phyloP scores from a whole-genome alignment of 2,888 invertebrate genomes.

The Lapara coniferarum region DNA sequence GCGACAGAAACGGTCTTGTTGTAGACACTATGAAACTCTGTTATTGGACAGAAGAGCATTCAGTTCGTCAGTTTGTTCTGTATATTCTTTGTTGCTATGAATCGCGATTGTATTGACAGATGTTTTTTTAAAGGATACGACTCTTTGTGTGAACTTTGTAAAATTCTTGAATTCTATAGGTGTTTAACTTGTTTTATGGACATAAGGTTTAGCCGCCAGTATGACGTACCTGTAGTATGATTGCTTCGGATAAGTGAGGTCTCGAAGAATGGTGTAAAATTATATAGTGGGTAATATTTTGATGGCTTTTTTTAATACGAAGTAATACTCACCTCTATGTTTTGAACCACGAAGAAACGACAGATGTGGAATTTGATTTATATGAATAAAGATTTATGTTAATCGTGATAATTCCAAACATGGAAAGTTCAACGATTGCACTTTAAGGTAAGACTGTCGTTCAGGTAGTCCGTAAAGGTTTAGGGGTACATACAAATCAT shows the following conservation, averaged over 20 bases:
- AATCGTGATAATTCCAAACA: too few relatives aligned
- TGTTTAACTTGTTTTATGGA: slow-evolving; percentile 22
- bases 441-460: too few relatives aligned
- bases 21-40: slow-evolving; percentile 77
- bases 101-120: slow-evolving; percentile 73
- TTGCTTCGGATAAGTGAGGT: slow-evolving; percentile 15
- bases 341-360: not conserved
- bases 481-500: too few relatives aligned
- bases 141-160: slow-evolving; percentile 37
- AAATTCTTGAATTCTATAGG: slow-evolving; percentile 20
- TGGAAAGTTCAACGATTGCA: too few relatives aligned
- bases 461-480: too few relatives aligned
- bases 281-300: slow-evolving; percentile 6
- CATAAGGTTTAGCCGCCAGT: slow-evolving; percentile 1
- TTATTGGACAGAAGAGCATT: slow-evolving; percentile 77
- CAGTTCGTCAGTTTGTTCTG: slow-evolving; percentile 66
- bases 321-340: not conserved
- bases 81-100: slow-evolving; percentile 78
- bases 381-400: too few relatives aligned
- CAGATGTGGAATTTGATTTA: too few relatives aligned
- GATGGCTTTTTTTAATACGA: not conserved
- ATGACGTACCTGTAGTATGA: slow-evolving; percentile 8
- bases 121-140: slow-evolving; percentile 50
- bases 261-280: slow-evolving; percentile 9
- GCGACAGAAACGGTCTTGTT: slow-evolving; percentile 76